Conservation (phyloP, 2,797 vertebrate species). For the Hyperoplus immaculatus region DNA sequence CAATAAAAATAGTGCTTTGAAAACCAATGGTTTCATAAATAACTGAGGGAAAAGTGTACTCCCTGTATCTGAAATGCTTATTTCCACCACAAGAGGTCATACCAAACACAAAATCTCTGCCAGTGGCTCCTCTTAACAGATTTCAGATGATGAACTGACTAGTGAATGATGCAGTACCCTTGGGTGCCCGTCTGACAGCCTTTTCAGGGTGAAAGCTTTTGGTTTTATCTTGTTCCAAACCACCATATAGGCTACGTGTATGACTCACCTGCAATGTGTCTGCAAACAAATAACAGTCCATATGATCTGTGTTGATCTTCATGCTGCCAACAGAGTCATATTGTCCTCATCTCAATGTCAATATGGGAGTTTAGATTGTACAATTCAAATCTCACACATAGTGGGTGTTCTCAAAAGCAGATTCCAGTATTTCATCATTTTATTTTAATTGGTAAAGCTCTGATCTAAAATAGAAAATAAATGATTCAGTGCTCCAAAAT, state of each 20-base stretch:
- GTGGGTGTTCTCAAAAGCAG: not conserved
- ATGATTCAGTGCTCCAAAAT: not conserved
- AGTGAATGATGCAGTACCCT: constrained; percentile 63
- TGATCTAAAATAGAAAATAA: not conserved
- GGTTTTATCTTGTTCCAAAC: constrained; percentile 63
- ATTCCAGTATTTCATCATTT: not conserved
- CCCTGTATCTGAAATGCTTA: constrained; percentile 37
- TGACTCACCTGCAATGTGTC: constrained; percentile 47
- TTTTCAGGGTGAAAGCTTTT: constrained; percentile 55
- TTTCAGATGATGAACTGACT: constrained; percentile 44
- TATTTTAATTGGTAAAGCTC: not conserved
- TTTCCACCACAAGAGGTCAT: constrained; percentile 79
- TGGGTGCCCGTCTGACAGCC: constrained; percentile 41
- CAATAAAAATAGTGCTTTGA: not conserved
- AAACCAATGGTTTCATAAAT: not conserved
- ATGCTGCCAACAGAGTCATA: not conserved
- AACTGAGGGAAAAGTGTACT: rapidly evolving
- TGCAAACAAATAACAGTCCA: not conserved
- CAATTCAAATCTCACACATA: not conserved
- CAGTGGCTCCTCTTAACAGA: constrained; percentile 17
- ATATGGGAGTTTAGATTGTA: not conserved
- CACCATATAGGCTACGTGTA: constrained; percentile 37
- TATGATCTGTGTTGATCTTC: not conserved
- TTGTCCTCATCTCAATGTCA: not conserved
- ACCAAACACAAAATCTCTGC: constrained; percentile 64